Conservation (phyloP, 2,888 invertebrate genomes). For the Pachymerium ferrugineum region DNA sequence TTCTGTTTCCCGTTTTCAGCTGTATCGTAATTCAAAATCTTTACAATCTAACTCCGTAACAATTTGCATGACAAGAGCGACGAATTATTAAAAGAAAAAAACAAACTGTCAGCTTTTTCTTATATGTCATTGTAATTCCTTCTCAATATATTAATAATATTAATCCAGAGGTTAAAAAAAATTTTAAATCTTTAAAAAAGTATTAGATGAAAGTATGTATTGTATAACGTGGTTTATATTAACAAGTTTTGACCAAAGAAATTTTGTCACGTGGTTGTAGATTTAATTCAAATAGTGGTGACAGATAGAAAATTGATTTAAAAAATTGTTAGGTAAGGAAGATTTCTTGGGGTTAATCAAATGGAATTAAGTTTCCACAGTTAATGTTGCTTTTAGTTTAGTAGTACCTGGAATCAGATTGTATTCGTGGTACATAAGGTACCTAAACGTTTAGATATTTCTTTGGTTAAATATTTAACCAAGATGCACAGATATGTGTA, state of each 20-base stretch:
- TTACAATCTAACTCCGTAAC: too few species aligned
- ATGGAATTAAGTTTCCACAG: constrained; percentile 5
- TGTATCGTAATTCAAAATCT: not conserved
- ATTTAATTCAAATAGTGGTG: not conserved
- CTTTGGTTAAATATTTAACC: not conserved
- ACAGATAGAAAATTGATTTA: constrained; percentile 3
- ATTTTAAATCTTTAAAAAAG: not conserved
- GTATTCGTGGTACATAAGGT: too few species aligned
- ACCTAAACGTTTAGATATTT: too few species aligned
- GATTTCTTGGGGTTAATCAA: not conserved
- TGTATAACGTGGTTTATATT: constrained; percentile 13
- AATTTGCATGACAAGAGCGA: not conserved
- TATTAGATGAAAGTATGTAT: not conserved
- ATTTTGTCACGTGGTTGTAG: constrained; percentile 14
- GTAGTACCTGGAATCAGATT: too few species aligned
- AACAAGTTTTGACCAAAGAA: constrained; percentile 6
- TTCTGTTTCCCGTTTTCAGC: not conserved
- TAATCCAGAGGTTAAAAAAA: not conserved
- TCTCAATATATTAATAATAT: not conserved
- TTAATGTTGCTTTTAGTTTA: constrained; percentile 2
- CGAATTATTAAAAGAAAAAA: not conserved
- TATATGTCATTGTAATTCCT: constrained; percentile 22
- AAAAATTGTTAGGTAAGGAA: constrained; percentile 23
- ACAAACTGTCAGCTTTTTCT: constrained; percentile 14
- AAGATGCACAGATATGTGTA: constrained; percentile 1